Percentiles rank a stretch among this genome's conserved stretches.
phyloP scores from a whole-genome alignment of 2,113 vertebrate species.

The Odobenus rosmarus region DNA sequence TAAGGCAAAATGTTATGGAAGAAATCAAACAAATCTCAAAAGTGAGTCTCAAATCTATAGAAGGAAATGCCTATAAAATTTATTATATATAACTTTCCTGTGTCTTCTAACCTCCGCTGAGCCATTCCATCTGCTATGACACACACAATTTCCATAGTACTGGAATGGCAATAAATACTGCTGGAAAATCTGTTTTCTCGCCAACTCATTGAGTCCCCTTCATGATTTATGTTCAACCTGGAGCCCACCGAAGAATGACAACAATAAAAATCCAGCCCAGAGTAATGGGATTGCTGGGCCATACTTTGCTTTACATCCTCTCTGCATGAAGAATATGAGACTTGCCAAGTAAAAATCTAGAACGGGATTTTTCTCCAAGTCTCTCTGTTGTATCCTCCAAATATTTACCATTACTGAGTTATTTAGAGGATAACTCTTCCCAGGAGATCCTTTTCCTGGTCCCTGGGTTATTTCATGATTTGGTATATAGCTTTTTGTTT shows the following conservation, averaged over 20 bases:
- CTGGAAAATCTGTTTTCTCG: constrained; percentile 37
- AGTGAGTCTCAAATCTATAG: not conserved
- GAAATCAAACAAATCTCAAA: constrained; percentile 31
- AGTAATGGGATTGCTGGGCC: not conserved
- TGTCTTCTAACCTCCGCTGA: constrained; percentile 14
- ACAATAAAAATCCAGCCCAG: constrained; percentile 28
- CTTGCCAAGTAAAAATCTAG: not conserved
- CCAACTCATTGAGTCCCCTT: constrained; percentile 11
- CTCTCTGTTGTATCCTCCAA: not conserved
- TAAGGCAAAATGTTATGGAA: not conserved
- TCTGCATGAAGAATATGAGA: not conserved
- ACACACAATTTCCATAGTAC: constrained; percentile 45
- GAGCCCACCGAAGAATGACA: not conserved
- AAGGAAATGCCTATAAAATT: not conserved
- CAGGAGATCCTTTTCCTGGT: not conserved
- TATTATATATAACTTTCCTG: not conserved
- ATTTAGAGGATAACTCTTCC: not conserved
- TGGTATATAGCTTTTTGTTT: not conserved
- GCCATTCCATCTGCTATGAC: not conserved
- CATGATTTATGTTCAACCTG: constrained; percentile 56
- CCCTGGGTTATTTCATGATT: not conserved
- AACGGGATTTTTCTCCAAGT: not conserved
- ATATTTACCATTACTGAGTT: not conserved
- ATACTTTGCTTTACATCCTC: not conserved
- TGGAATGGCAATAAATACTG: constrained; percentile 40